A percentile compares a stretch with the other conserved stretches of the same genome.
These are phyloP conservation scores for Tipula confusa DNA, from an alignment of 2,888 invertebrate species.

Conservation along the genomic window DNA sequence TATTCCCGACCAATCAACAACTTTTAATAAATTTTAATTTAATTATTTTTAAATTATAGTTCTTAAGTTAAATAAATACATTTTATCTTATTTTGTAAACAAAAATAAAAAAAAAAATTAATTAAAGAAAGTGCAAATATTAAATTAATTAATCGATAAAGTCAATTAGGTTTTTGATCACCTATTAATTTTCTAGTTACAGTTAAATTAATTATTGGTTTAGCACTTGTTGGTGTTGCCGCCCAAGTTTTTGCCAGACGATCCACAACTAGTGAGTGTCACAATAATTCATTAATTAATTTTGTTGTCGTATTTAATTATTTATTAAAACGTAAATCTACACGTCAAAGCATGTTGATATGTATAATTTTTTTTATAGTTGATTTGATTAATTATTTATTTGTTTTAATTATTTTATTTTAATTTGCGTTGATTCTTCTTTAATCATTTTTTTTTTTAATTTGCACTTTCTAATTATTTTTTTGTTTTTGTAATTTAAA, in stretches of 20 bases:
- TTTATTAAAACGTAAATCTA: not conserved
- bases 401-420: not conserved
- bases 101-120: constrained; percentile 33
- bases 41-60: constrained; percentile 5
- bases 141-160: constrained; percentile 32
- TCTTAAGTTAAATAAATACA: not conserved
- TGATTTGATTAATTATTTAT: not conserved
- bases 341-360: not conserved
- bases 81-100: constrained; percentile 34
- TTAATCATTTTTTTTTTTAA: too few species aligned
- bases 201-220: constrained; percentile 80
- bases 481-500: constrained; percentile 9
- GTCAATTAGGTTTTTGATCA: not conserved
- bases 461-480: constrained; percentile 9
- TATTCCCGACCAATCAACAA: not conserved
- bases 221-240: constrained; percentile 78
- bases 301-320: not conserved
- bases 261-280: constrained; percentile 55
- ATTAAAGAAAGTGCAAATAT: constrained; percentile 25
- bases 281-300: constrained; percentile 10
- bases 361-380: not conserved
- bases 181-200: constrained; percentile 59
- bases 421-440: too few species aligned
- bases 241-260: constrained; percentile 79
- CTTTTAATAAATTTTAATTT: constrained; percentile 1